Evolutionary conservation across 2,888 invertebrate genomes (phyloP).

Genomic region (Tiliacea aurago): DNA sequence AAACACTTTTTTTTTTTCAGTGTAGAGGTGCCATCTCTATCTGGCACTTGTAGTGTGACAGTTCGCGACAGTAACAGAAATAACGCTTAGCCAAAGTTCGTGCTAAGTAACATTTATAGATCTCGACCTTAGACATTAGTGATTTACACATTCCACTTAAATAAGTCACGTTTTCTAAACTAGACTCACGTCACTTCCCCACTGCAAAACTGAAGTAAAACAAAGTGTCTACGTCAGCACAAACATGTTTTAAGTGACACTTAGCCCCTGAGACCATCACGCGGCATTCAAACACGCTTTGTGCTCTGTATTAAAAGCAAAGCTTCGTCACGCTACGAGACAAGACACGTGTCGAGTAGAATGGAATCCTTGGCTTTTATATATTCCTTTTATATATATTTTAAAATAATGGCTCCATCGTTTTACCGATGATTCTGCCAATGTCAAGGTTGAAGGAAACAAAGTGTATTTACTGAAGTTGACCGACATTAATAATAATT

Average conservation of each 20-base stretch:
- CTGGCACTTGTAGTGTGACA: neutral
- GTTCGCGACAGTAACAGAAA: neutral
- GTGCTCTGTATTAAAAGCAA: slow-evolving; percentile 18
- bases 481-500: no score
- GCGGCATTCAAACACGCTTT: slow-evolving; percentile 30
- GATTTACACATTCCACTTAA: neutral
- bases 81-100: neutral
- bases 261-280: slow-evolving; percentile 30
- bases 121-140: neutral
- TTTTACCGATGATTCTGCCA: no score
- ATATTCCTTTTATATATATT: no score
- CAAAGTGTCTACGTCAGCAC: slow-evolving; percentile 11
- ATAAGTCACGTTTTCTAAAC: neutral
- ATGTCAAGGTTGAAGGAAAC: no score
- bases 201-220: slow-evolving; percentile 9
- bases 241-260: slow-evolving; percentile 42
- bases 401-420: no score
- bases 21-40: neutral
- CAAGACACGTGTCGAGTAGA: slow-evolving; percentile 10
- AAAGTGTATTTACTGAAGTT: no score
- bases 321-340: slow-evolving; percentile 11
- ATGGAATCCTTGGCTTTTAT: neutral
- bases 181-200: neutral
- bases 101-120: neutral
- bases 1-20: no score